Evolutionary conservation across 37 sponge, comb jelly and placozoan genomes (phyloP), one percentile per base, ranked within the genome.

Genomic region (Ianthella basta): DNA sequence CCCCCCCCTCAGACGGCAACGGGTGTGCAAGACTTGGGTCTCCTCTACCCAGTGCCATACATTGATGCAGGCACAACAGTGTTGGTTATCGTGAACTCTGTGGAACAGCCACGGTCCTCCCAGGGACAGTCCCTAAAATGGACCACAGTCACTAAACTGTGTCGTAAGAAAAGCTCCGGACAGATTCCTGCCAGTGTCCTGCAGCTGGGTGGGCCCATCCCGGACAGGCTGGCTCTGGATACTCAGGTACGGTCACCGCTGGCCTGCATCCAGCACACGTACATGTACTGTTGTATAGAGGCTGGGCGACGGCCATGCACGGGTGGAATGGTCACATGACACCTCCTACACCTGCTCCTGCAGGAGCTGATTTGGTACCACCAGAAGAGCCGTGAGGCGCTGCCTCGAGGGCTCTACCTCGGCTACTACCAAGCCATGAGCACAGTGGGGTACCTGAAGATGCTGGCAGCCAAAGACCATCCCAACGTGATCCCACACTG

Each of bases 401-500:
- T 75, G 20, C 78, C 78, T 0, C 44, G 54, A 8, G 96, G 96
- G 0, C 83, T 95, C 55, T 95, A 95, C 77, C 83, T 95, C 18
- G 96, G 93, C 23, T 95, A 95, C 80, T 81, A 87, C 64, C 88
- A 92, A 81, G 85, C 84, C 12, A 75, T 88, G n/a, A 89, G 91
- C 59, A 80, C 88, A 8, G 83, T 92, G 19, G 91, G 83, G 21
- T 88, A 85, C 37, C 85, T 95, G 72, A 89, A 85, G 50, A 87
- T 95, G 25, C 74, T 95, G 44, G 84, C 77, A 23, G 83, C 90
- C 12, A 36, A 80, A 5, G 79, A 82, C 32, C 55, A 85, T 25
- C 96, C 96, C 55, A 95, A 89, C 35, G 84, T 90, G 20, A 80
- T 95, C 0, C 96, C 96, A 18, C 86, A 88, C 86, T 27, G 56